Conservation (phyloP, 1,140 invertebrate species). For the Ylistrum balloti region DNA sequence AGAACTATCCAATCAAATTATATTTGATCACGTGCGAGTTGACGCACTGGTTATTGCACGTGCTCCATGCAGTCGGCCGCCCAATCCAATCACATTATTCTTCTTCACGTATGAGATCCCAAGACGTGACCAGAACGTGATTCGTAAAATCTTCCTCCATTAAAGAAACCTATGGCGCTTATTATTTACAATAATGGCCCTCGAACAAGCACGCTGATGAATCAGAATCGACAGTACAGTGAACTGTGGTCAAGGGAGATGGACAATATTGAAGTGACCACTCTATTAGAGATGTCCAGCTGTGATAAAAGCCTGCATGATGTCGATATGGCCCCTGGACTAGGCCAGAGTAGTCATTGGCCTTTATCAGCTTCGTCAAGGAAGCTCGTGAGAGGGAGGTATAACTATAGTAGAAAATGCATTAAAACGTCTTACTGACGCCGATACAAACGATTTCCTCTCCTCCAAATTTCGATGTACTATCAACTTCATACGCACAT, state of each 20-base stretch:
- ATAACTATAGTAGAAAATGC: too few relatives aligned
- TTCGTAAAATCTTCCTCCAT: not conserved
- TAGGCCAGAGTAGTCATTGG: not conserved
- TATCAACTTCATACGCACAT: too few relatives aligned
- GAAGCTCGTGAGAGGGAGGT: not conserved
- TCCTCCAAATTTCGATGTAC: too few relatives aligned
- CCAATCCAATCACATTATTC: not conserved
- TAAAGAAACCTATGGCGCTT: not conserved
- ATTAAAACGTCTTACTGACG: too few relatives aligned
- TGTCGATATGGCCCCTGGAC: not conserved
- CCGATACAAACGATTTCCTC: too few relatives aligned
- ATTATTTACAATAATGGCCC: not conserved
- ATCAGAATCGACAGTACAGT: not conserved
- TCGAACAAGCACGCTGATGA: not conserved
- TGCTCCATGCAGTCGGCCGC: not conserved
- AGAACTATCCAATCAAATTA: slow-evolving; percentile 40
- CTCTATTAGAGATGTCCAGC: slow-evolving; percentile 1
- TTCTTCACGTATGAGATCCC: slow-evolving; percentile 32
- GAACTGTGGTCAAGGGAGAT: not conserved
- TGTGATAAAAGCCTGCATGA: slow-evolving; percentile 1
- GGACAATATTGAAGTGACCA: slow-evolving; percentile 33
- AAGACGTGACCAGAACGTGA: not conserved
- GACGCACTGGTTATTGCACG: not conserved
- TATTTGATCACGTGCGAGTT: not conserved
- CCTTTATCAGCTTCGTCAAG: not conserved